Evolutionary conservation across 2,888 invertebrate genomes (phyloP).

Genomic region (Laspeyria flexula): DNA sequence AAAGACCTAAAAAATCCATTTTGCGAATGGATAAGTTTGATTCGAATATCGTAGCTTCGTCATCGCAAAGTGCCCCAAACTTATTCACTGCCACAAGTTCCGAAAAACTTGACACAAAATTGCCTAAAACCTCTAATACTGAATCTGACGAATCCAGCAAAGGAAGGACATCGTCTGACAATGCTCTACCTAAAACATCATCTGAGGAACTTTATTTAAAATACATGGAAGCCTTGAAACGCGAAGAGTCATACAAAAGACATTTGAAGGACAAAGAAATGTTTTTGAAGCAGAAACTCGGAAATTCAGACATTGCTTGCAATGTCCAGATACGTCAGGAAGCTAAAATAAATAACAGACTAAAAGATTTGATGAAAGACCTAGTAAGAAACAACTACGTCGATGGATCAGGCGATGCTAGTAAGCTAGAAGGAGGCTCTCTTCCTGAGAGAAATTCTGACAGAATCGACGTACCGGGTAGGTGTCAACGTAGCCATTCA

Average conservation of each 20-base stretch:
- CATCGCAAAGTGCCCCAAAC: slow-evolving; percentile 80
- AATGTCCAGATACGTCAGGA: slow-evolving; percentile 51
- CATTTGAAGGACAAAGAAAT: slow-evolving; percentile 74
- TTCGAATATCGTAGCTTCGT: slow-evolving; percentile 67
- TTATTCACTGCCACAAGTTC: slow-evolving; percentile 59
- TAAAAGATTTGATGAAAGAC: slow-evolving; percentile 76
- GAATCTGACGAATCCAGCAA: slow-evolving; percentile 72
- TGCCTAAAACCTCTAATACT: slow-evolving; percentile 61
- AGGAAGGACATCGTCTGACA: slow-evolving; percentile 65
- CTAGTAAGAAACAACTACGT: slow-evolving; percentile 77
- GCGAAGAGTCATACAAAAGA: slow-evolving; percentile 72
- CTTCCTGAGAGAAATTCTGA: slow-evolving; percentile 52
- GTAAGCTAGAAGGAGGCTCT: slow-evolving; percentile 71
- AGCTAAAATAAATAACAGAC: slow-evolving; percentile 54
- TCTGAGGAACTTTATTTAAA: slow-evolving; percentile 76
- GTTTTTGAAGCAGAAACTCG: slow-evolving; percentile 75
- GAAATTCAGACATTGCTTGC: slow-evolving; percentile 63
- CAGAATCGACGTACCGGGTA: slow-evolving; percentile 41
- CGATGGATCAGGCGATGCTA: slow-evolving; percentile 81
- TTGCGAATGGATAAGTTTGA: slow-evolving; percentile 72
- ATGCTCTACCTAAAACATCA: slow-evolving; percentile 64
- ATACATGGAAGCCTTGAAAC: slow-evolving; percentile 72
- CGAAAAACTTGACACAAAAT: slow-evolving; percentile 53
- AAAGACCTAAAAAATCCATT: slow-evolving; percentile 75
- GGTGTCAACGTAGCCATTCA: slow-evolving; percentile 72